A percentile compares a stretch with the other conserved stretches of the same genome.
Conservation (phyloP, 2,888 invertebrate genomes). For the Polia nebulosa region DNA sequence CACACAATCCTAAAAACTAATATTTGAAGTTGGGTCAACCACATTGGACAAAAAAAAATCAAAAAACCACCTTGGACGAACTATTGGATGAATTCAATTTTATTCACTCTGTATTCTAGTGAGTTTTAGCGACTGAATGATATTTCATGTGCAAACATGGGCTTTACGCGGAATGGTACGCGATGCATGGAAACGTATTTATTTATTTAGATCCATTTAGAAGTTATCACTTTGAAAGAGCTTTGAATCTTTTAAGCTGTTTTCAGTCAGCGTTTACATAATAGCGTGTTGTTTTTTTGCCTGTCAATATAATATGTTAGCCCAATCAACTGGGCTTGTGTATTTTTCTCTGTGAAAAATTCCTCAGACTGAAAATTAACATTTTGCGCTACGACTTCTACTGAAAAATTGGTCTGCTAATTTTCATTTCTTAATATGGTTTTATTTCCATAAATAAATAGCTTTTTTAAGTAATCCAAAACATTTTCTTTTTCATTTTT, state of each 20-base stretch:
- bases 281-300: neutral
- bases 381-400: too few species aligned
- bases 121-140: constrained; percentile 1
- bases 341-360: too few species aligned
- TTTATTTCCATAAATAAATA: too few species aligned
- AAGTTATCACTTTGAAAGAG: constrained; percentile 10
- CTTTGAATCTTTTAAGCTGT: neutral
- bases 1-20: too few species aligned
- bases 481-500: too few species aligned
- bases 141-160: constrained; percentile 13
- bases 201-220: constrained; percentile 15
- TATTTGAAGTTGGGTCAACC: neutral
- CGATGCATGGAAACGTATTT: neutral
- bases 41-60: too few species aligned
- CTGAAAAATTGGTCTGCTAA: too few species aligned
- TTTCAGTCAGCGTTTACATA: neutral
- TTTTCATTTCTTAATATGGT: too few species aligned
- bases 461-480: too few species aligned
- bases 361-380: too few species aligned
- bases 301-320: neutral
- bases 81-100: constrained; percentile 10
- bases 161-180: neutral
- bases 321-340: too few species aligned
- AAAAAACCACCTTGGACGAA: neutral
- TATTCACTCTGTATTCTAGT: constrained; percentile 3